Conservation (phyloP, 2,888 invertebrate species). For the Drosophila rellima region DNA sequence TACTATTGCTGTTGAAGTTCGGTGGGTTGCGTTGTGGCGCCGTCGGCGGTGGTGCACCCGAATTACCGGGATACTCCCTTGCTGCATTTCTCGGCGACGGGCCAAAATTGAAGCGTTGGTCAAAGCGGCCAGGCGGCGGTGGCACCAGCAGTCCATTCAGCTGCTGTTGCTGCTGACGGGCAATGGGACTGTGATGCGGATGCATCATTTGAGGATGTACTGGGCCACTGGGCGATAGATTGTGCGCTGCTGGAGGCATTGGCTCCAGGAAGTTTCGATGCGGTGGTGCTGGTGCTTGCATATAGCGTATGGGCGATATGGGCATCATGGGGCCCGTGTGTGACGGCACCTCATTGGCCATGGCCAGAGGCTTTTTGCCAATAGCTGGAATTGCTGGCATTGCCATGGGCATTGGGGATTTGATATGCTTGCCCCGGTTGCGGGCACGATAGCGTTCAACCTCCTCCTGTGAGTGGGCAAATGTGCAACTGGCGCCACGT, state of each 20-base stretch:
- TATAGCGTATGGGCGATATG: conserved; percentile 73
- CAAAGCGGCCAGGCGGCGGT: conserved; percentile 52
- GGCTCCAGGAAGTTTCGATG: conserved; percentile 59
- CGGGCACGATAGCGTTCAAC: conserved; percentile 92
- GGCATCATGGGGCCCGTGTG: conserved; percentile 48
- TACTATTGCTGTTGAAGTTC: conserved; percentile 61
- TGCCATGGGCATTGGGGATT: conserved; percentile 67
- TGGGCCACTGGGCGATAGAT: conserved; percentile 45
- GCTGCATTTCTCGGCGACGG: conserved; percentile 42
- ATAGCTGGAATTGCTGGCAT: conserved; percentile 34
- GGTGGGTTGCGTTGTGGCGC: conserved; percentile 76
- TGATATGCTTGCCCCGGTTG: conserved; percentile 87
- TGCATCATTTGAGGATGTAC: conserved; percentile 53
- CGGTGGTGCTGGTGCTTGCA: conserved; percentile 30
- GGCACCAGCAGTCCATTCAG: conserved; percentile 60
- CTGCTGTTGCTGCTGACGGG: conserved; percentile 43
- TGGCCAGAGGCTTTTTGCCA: conserved; percentile 67
- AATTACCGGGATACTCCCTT: conserved; percentile 48
- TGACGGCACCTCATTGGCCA: conserved; percentile 40
- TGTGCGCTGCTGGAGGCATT: conserved; percentile 41
- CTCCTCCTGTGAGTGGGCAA: conserved; percentile 96
- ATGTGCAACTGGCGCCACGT: conserved; percentile 94
- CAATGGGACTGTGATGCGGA: conserved; percentile 65
- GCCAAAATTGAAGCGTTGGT: conserved; percentile 60
- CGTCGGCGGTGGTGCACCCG: conserved; percentile 44